Evolutionary conservation across 2,888 invertebrate species (phyloP), one percentile per base, ranked within the genome.

Genomic region (Stratiomys singularior): DNA sequence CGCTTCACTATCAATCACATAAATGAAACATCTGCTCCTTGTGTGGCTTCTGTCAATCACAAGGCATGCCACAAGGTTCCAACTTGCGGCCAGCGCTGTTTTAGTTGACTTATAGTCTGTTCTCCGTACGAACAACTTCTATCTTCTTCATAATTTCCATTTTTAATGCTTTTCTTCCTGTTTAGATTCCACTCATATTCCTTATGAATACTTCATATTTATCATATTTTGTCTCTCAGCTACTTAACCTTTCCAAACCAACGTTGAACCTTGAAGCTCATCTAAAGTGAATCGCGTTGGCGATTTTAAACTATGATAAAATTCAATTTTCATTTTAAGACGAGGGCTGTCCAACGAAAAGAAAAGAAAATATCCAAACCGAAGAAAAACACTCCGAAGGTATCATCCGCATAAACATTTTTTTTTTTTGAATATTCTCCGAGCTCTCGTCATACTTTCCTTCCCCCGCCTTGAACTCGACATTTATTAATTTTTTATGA

Each of bases 401-500:
- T 9, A 37, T 9, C 3, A 37, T 37, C 37, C 37, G 37, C 37
- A 9, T 37, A 9, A 5, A 5, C 9, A 5, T 9, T 37, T 5
- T 37, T 3, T 37, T 37, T 37, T 37, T 37, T 37, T 37, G 28
- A 27, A 11, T 9, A 7, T 28, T 63, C 15, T 18, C 66, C 4
- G 18, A 9, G 15, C 4, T n/a, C 4, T 52, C 15, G 3, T 18
- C 15, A 9, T 52, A 3, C 15, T 60, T 60, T 60, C 21, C 25
- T 15, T 28, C 27, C 3, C 9, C 9, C 37, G 5, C 37, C 37
- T 37, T 37, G 5, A 52, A 28, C 28, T 52, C 4, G 21, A 30
- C 13, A 30, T 74, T 58, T 74, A 74, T 60, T 74, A 74, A 74
- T 74, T 74, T 74, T 74, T 74, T 58, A 74, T 74, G 60, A 74